A percentile compares a stretch with the other conserved stretches of the same genome.
Evolutionary conservation across 2,113 vertebrate species (phyloP).

Genomic region (Platanista minor): DNA sequence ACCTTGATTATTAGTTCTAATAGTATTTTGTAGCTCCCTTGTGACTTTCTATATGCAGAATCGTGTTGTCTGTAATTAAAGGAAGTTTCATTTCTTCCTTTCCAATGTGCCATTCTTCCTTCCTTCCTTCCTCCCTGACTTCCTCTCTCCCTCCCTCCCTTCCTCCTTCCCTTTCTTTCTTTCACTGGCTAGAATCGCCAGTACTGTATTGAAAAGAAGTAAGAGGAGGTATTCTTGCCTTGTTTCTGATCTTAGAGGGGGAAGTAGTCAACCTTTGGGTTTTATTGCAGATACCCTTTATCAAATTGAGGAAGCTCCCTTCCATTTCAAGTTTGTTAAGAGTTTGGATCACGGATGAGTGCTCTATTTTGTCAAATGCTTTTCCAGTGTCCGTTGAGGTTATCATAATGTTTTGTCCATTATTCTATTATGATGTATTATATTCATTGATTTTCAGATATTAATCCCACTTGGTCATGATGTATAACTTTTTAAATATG

Average conservation of each 20-base stretch:
- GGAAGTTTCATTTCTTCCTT: not conserved
- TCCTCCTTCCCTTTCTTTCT: not conserved
- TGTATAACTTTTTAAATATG: not conserved
- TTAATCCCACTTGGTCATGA: not conserved
- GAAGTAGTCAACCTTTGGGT: not conserved
- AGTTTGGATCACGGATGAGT: not conserved
- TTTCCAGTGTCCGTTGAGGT: not conserved
- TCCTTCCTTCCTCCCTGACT: not conserved
- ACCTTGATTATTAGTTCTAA: not conserved
- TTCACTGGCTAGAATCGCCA: not conserved
- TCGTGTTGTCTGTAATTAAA: not conserved
- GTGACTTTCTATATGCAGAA: not conserved
- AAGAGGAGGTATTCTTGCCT: not conserved
- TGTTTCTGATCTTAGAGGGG: not conserved
- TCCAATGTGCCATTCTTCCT: not conserved
- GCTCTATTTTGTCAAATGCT: not conserved
- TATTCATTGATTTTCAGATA: not conserved
- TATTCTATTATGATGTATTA: not conserved
- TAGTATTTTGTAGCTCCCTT: not conserved
- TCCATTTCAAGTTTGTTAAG: not conserved
- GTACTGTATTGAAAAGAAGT: not conserved
- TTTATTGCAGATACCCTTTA: not conserved
- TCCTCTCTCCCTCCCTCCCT: not conserved
- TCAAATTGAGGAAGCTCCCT: not conserved
- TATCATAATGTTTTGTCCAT: not conserved